Conservation (phyloP, 2,797 vertebrate species). For the Alauda arvensis region DNA sequence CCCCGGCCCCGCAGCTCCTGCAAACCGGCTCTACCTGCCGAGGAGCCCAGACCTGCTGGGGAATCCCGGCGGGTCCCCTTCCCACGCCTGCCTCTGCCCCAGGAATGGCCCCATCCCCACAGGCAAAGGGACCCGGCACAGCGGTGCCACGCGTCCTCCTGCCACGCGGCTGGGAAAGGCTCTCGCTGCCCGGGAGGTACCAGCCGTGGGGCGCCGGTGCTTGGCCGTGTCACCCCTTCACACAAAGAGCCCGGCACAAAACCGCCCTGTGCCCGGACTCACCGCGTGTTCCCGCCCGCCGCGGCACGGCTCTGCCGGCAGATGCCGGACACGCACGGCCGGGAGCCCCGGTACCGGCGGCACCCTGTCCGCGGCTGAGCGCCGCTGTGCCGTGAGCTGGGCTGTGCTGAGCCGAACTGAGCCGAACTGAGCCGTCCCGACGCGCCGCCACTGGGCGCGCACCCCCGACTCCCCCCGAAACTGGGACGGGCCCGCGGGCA, state of each 20-base stretch:
- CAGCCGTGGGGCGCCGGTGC: background rate
- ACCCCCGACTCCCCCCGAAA: background rate
- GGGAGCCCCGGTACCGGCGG: background rate
- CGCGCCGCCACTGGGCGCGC: accelerated
- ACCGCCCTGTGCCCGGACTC: background rate
- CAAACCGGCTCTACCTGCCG: background rate
- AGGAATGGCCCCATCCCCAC: background rate
- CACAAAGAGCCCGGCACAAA: background rate
- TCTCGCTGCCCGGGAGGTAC: background rate
- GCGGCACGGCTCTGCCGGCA: background rate
- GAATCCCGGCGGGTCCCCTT: background rate
- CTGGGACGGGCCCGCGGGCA: background rate
- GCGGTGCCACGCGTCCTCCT: background rate
- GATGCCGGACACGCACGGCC: background rate
- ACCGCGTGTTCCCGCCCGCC: background rate
- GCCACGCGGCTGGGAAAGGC: background rate
- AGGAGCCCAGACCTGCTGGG: background rate
- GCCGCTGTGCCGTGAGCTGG: background rate
- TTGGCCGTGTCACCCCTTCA: background rate
- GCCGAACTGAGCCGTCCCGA: background rate
- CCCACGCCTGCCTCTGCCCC: background rate
- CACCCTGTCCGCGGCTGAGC: no score
- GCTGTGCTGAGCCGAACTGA: background rate
- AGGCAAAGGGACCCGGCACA: no score
- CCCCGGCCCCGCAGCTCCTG: background rate